phyloP scores from a whole-genome alignment of 2,797 vertebrate genomes.

The Tenualosa thibaudeaui region DNA sequence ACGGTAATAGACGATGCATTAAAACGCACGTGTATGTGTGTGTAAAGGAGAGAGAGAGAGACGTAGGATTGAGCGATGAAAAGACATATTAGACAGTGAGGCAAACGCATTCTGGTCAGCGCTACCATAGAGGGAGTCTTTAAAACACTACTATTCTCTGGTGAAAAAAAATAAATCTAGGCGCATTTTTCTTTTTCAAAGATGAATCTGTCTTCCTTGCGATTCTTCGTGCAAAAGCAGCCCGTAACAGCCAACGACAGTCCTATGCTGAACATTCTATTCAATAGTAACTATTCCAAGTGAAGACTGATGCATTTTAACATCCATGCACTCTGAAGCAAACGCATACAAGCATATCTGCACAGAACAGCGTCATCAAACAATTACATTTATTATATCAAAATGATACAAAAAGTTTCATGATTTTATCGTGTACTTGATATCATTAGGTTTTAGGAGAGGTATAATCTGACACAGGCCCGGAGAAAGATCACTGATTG shows the following conservation, averaged over 20 bases:
- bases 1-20: no score
- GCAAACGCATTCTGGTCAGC: not conserved
- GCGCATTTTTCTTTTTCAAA: no score
- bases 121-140: not conserved
- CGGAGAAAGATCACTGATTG: no score
- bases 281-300: not conserved
- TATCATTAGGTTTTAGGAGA: not conserved
- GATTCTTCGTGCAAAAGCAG: no score
- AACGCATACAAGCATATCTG: not conserved
- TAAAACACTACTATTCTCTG: conserved; percentile 18
- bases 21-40: no score
- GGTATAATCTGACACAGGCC: no score
- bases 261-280: not conserved
- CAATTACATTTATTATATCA: not conserved
- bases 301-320: not conserved
- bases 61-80: not conserved
- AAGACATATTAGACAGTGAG: not conserved
- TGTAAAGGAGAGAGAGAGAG: no score
- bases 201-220: no score
- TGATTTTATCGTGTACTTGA: not conserved
- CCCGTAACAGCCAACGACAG: not conserved
- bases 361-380: not conserved
- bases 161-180: not conserved
- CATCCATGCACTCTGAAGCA: not conserved
- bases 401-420: not conserved